Base-by-base conservation (phyloP, 2,888 invertebrate genomes). In the Operophtera brumata region DNA sequence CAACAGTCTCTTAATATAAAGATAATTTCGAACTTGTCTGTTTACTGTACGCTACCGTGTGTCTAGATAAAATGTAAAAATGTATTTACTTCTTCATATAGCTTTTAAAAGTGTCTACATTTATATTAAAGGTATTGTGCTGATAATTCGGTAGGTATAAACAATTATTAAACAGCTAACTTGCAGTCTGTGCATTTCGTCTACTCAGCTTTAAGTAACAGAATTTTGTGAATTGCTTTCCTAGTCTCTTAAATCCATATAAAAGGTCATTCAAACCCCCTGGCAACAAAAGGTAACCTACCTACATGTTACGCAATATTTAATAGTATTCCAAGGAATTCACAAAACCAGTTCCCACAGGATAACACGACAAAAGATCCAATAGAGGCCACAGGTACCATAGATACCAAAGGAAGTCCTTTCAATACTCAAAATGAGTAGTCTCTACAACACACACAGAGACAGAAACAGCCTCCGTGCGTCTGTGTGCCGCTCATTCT, bases 401-500 rank as follows among this genome's bases (percentile, higher is more conserved):
- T 54, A 54, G 13, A 58, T 57, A 48, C 46, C 58, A 41, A 56
- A 57, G 50, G 47, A 42, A 51, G 47, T 41, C 56, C 45, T 60
- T 49, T 49, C 50, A 54, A 59, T 34, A 20, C 4, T 20, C 20
- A 20, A 26, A 71, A 75, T 69, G 65, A 62, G 55, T 63, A 64
- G 57, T 68, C 64, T 65, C 69, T 62, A 47, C 10, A 41, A 1
- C 42, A 30, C 54, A 37, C 52, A 48, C 44, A 67, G 52, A 61
- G 46, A 14, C 53, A 75, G 51, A 62, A 57, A 60, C 58, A 62
- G 51, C 57, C 48, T 48, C 41, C 42, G 45, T 58, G 64, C 60
- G 63, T 61, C 67, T 74, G 78, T 77, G 79, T 73, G 69, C 75
- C 77, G 69, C 77, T 80, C 79, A 80, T 77, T 81, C 78, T 78